Evolutionary conservation across 1,140 invertebrate species (phyloP).

Genomic region (Monochamus saltuarius): DNA sequence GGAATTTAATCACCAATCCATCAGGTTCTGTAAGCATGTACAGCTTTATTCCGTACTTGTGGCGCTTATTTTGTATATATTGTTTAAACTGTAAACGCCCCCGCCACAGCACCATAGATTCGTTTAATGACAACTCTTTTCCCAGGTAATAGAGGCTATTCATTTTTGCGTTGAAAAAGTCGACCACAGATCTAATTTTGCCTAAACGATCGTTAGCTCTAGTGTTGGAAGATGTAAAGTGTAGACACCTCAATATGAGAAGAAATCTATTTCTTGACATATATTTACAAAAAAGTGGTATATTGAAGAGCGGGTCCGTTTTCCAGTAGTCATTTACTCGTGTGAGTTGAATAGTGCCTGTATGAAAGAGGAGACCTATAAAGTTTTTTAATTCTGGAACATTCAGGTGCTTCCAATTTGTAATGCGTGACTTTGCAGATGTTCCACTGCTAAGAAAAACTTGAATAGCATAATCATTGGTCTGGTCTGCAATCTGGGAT

Average conservation of each 20-base stretch:
- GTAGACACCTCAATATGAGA: conserved; percentile 17
- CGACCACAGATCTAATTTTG: conserved; percentile 19
- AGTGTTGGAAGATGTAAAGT: conserved; percentile 16
- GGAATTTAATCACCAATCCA: conserved; percentile 39
- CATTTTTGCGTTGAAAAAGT: conserved; percentile 22
- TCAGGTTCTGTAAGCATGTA: conserved; percentile 47
- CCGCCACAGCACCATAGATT: conserved; percentile 18
- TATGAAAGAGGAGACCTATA: conserved; percentile 22
- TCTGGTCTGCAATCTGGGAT: conserved; percentile 16
- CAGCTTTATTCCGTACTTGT: conserved; percentile 35
- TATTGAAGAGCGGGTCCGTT: conserved; percentile 20
- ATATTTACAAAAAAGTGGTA: conserved; percentile 19
- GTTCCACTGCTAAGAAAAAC: conserved; percentile 15
- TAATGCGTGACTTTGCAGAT: conserved; percentile 22
- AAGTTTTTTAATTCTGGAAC: conserved; percentile 22
- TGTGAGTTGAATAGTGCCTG: conserved; percentile 18
- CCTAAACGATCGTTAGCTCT: conserved; percentile 10
- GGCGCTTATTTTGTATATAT: no score
- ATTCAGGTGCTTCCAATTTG: conserved; percentile 35
- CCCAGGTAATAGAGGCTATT: conserved; percentile 17
- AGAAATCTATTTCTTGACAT: conserved; percentile 25
- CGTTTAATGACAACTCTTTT: conserved; percentile 23
- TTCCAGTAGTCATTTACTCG: conserved; percentile 21
- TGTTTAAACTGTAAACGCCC: conserved; percentile 26
- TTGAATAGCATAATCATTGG: conserved; percentile 20